Evolutionary conservation across 1,140 invertebrate species (phyloP), one percentile per base, ranked within the genome.

Genomic region (Sycobia sp.): DNA sequence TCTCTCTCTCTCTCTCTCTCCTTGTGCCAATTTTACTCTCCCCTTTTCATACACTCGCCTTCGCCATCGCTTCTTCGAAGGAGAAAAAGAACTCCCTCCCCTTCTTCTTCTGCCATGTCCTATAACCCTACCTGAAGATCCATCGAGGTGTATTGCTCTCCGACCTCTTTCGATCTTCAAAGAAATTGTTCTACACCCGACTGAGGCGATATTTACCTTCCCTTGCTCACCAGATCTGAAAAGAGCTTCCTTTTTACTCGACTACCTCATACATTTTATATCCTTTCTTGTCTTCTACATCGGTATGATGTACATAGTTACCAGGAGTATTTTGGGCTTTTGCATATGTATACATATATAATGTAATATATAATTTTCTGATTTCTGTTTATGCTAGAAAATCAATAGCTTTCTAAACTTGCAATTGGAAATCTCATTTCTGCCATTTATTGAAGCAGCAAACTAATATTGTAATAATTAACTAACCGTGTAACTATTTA

Each of bases 101-200:
- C n/a, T n/a, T n/a, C n/a, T n/a, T n/a, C n/a, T n/a, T n/a, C n/a
- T n/a, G n/a, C n/a, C n/a, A n/a, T n/a, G n/a, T n/a, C n/a, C n/a
- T n/a, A n/a, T 34, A 27, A 46, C 22, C 36, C 16, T 41, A 14
- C 22, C 46, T 50, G 38, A 23, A 59, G 46, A 59, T 50, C 56
- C 39, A 59, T 49, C 56, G 46, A 50, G 16, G n/a, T 59, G 46
- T 59, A 59, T 59, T 46, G 56, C 23, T 46, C 36, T 8, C 43
- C 27, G 20, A 34, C 32, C 27, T 50, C 44, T 50, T 57, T 18
- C 27, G 56, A 59, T 59, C 46, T 59, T 59, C 46, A 59, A 59
- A 59, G 56, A 59, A 59, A 59, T 50, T 47, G 43, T 58, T 58
- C 43, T 10, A 16, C 43, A 7, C 41, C 20, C 3, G 22, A n/a